Conservation (phyloP, 2,888 invertebrate genomes). For the Cryptophagus acutangulus region DNA sequence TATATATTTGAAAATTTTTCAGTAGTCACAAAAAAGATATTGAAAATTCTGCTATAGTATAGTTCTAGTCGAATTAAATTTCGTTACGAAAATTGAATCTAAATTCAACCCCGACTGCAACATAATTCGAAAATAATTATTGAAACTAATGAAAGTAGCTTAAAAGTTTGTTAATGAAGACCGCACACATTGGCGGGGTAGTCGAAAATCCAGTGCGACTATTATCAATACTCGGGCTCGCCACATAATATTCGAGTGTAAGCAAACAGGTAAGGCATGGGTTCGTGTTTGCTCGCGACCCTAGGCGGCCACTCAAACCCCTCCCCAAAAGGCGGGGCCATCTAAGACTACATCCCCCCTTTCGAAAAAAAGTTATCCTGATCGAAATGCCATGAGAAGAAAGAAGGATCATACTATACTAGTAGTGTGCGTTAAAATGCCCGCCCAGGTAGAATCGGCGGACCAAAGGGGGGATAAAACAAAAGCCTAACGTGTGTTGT, state of each 20-base stretch:
- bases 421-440: constrained; percentile 32
- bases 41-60: no score
- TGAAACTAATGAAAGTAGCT: no score
- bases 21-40: no score
- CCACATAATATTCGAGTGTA: neutral
- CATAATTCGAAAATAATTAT: no score
- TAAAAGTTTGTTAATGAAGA: no score
- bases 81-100: no score
- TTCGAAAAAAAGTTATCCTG: constrained; percentile 12
- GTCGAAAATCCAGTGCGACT: no score
- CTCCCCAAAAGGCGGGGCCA: constrained; percentile 22
- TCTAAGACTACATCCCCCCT: constrained; percentile 14
- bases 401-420: constrained; percentile 27
- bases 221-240: neutral
- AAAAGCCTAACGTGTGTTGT: constrained; percentile 45
- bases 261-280: constrained; percentile 30
- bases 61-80: no score
- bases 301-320: constrained; percentile 16
- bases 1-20: no score
- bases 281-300: constrained; percentile 19
- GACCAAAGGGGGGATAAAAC: constrained; percentile 47
- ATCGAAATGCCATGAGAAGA: constrained; percentile 26
- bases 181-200: no score
- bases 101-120: no score
- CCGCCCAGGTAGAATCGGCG: constrained; percentile 53